phyloP scores from a whole-genome alignment of 2,113 vertebrate species.

The Artemisiospiza belli region DNA sequence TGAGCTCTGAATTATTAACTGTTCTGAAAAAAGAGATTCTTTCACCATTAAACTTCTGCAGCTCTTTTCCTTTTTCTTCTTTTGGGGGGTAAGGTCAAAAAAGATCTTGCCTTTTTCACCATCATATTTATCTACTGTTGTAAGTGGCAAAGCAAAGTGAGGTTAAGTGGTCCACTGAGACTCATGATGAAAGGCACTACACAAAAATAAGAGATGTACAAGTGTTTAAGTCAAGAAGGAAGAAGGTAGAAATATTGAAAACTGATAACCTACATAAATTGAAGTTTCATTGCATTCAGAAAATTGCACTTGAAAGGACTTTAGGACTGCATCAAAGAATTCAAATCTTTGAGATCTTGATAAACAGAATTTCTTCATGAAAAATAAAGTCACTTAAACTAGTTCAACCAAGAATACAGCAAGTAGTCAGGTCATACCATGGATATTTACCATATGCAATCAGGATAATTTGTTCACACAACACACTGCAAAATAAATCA shows the following conservation, averaged over 20 bases:
- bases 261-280: not conserved
- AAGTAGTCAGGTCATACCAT: not conserved
- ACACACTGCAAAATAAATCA: not conserved
- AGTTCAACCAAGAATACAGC: not conserved
- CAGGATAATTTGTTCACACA: constrained; percentile 8
- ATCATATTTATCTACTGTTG: not conserved
- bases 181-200: not conserved
- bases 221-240: not conserved
- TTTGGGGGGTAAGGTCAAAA: not conserved
- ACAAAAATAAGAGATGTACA: not conserved
- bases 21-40: not conserved
- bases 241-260: not conserved
- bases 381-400: not conserved
- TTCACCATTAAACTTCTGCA: not conserved
- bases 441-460: not conserved
- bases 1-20: constrained; percentile 22
- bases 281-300: not conserved
- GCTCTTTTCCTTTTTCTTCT: not conserved
- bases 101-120: not conserved
- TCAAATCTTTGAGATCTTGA: not conserved
- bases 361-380: constrained; percentile 5
- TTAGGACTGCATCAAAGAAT: not conserved
- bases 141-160: not conserved
- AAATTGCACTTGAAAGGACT: not conserved
- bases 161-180: not conserved